Percentiles rank a stretch among this genome's conserved stretches.
Evolutionary conservation across 1,140 invertebrate genomes (phyloP).

Genomic region (Ditylenchus dipsaci): DNA sequence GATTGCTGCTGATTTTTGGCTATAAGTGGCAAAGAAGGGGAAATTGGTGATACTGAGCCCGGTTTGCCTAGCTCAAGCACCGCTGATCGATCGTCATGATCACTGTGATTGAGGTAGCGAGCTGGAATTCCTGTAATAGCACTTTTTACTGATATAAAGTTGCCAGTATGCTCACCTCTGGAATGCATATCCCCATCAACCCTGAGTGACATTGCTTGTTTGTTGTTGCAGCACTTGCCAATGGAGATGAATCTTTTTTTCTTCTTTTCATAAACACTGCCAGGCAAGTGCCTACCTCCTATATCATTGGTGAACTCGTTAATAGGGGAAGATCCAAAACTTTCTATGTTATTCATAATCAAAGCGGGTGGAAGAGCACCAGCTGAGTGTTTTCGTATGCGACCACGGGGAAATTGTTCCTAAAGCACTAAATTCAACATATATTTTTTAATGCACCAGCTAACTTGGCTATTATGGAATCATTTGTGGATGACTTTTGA

Average conservation of each 20-base stretch:
- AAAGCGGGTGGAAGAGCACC: neutral
- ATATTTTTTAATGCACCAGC: no score
- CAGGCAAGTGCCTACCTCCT: neutral
- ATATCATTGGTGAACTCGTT: neutral
- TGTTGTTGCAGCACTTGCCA: slow-evolving; percentile 41
- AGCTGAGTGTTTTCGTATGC: slow-evolving; percentile 20
- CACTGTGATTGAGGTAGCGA: slow-evolving; percentile 31
- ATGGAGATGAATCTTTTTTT: slow-evolving; percentile 26
- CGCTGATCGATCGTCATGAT: slow-evolving; percentile 31
- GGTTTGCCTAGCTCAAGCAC: slow-evolving; percentile 27
- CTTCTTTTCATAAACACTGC: slow-evolving; percentile 2
- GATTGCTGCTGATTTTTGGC: neutral
- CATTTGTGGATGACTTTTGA: slow-evolving; percentile 26
- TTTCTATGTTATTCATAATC: neutral
- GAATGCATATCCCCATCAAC: neutral
- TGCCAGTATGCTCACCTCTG: slow-evolving; percentile 3
- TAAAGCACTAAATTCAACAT: no score
- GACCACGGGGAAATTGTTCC: slow-evolving; percentile 16
- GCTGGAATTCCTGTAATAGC: slow-evolving; percentile 33
- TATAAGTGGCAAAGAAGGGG: neutral
- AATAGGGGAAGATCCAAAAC: neutral
- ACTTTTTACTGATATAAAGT: neutral
- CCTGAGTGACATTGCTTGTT: neutral
- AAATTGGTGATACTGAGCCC: neutral
- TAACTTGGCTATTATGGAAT: slow-evolving; percentile 11